phyloP scores from a whole-genome alignment of 1,140 invertebrate species.

The Zaprionus inermis region DNA sequence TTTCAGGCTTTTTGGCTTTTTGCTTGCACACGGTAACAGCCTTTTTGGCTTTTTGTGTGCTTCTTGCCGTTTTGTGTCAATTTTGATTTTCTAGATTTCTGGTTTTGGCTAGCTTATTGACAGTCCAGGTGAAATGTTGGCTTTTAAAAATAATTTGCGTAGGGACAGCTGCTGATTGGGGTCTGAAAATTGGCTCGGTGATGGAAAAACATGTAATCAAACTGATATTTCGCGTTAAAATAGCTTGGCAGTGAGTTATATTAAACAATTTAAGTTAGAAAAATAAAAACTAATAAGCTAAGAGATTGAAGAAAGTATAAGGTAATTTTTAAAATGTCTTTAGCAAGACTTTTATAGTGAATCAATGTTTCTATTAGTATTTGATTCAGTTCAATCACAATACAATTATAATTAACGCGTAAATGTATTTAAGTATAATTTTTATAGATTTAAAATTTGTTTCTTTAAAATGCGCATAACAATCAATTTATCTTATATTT shows the following conservation, averaged over 20 bases:
- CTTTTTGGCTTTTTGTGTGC: slow-evolving; percentile 3
- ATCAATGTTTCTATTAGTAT: too few species aligned
- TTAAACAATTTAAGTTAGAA: too few species aligned
- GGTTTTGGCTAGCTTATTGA: slow-evolving; percentile 31
- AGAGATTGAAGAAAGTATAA: too few species aligned
- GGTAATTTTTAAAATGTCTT: too few species aligned
- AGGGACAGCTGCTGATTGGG: not conserved
- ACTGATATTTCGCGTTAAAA: not conserved
- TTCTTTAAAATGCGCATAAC: not conserved
- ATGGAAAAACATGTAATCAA: not conserved
- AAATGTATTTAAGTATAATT: not conserved
- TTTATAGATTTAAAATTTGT: not conserved
- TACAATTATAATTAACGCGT: too few species aligned
- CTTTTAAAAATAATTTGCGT: slow-evolving; percentile 12
- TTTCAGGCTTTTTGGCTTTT: slow-evolving; percentile 52
- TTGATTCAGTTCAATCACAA: too few species aligned
- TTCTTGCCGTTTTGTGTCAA: slow-evolving; percentile 45
- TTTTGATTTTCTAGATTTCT: slow-evolving; percentile 26
- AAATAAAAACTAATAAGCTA: too few species aligned
- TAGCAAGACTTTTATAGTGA: too few species aligned
- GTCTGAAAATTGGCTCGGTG: not conserved
- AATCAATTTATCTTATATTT: not conserved
- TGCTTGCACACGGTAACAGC: slow-evolving; percentile 14
- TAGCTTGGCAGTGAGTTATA: too few species aligned
- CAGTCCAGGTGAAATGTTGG: slow-evolving; percentile 15